A percentile compares a stretch with the other conserved stretches of the same genome.
Evolutionary conservation across 2,888 invertebrate genomes (phyloP).

Genomic region (Rhaphigaster nebulosa): DNA sequence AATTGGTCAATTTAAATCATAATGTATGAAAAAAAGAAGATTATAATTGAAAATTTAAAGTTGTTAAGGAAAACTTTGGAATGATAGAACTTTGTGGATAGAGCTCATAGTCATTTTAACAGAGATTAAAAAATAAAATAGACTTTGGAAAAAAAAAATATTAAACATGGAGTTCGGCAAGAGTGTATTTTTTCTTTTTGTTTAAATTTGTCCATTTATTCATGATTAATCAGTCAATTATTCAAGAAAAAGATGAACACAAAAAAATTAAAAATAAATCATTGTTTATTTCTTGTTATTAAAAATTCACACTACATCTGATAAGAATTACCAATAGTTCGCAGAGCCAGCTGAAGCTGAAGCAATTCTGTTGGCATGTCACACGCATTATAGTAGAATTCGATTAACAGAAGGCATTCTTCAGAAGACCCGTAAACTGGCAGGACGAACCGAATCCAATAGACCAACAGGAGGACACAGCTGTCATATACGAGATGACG

Average conservation of each 20-base stretch:
- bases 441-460: conserved; percentile 17
- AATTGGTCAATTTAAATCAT: too few relatives aligned
- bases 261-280: too few relatives aligned
- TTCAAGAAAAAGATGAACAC: too few relatives aligned
- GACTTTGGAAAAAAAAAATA: too few relatives aligned
- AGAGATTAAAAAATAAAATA: too few relatives aligned
- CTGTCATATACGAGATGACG: conserved; percentile 14
- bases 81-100: not conserved
- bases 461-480: not conserved
- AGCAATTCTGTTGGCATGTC: not conserved
- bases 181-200: too few relatives aligned
- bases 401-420: conserved; percentile 18
- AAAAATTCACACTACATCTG: not conserved
- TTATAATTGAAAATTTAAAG: too few relatives aligned
- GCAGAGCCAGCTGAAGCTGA: not conserved
- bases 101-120: not conserved
- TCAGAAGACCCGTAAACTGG: conserved; percentile 10
- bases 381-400: not conserved
- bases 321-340: not conserved
- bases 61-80: not conserved
- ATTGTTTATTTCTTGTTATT: not conserved
- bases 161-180: too few relatives aligned
- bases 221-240: too few relatives aligned
- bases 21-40: too few relatives aligned
- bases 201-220: too few relatives aligned